Percentiles rank a stretch among this genome's conserved stretches.
phyloP scores from a whole-genome alignment of 2,113 vertebrate genomes.

The Dolichallabes microphthalmus region DNA sequence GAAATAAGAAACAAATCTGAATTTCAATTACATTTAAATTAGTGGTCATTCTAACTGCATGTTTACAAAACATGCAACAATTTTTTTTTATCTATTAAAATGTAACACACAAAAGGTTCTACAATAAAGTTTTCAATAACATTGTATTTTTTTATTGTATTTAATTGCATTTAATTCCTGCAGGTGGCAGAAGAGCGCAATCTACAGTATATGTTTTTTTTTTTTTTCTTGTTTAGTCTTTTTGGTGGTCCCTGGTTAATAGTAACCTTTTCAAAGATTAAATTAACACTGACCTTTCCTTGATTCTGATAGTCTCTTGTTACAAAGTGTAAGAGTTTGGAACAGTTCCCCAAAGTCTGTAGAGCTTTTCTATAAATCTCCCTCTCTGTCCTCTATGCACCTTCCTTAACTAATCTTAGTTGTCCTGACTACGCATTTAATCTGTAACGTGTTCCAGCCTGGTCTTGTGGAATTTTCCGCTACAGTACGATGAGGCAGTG shows the following conservation, averaged over 20 bases:
- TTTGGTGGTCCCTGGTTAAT: slow-evolving; percentile 46
- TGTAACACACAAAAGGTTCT: background rate
- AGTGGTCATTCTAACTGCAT: no score
- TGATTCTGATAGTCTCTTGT: slow-evolving; percentile 48
- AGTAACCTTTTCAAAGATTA: slow-evolving; percentile 58
- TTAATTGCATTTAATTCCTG: slow-evolving; percentile 40
- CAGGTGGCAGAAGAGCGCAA: slow-evolving; percentile 63
- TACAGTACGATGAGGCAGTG: background rate
- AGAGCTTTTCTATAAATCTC: slow-evolving; percentile 39
- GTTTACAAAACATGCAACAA: no score
- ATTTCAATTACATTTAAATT: no score
- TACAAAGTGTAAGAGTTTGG: slow-evolving; percentile 42
- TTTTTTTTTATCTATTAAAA: background rate
- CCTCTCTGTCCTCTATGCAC: background rate
- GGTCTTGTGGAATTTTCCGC: background rate
- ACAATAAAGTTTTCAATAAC: background rate
- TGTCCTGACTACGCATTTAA: slow-evolving; percentile 30
- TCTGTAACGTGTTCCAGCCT: slow-evolving; percentile 5
- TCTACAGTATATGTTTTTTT: background rate
- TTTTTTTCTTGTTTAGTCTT: background rate
- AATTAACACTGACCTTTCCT: slow-evolving; percentile 61
- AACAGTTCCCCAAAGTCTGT: slow-evolving; percentile 26
- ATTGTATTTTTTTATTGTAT: background rate
- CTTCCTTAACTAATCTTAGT: slow-evolving; percentile 18
- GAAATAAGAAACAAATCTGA: background rate